A percentile compares a stretch with the other conserved stretches of the same genome.
Conservation (phyloP, 2,113 vertebrate genomes). For the Uria lomvia region DNA sequence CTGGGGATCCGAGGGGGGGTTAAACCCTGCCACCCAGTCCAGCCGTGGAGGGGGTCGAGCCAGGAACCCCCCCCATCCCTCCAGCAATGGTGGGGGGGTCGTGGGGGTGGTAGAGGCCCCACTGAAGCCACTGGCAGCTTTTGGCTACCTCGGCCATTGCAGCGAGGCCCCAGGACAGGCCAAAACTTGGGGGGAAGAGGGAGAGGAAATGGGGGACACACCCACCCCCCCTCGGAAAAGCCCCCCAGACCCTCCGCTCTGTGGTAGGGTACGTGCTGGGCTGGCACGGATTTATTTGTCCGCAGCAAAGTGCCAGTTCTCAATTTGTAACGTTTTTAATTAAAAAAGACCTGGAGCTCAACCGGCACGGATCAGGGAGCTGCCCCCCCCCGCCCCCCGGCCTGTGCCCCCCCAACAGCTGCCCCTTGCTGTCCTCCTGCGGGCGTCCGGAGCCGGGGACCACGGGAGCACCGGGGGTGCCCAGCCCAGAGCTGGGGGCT, state of each 20-base stretch:
- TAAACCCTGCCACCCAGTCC: neutral
- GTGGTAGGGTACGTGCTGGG: neutral
- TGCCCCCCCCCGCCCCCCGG: neutral
- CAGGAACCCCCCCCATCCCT: neutral
- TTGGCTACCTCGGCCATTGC: fast-evolving
- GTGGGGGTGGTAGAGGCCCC: neutral
- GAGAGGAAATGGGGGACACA: neutral
- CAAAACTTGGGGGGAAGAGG: neutral
- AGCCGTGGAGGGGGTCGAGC: neutral
- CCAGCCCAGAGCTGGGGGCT: neutral
- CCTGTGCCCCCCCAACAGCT: fast-evolving
- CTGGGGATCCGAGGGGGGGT: neutral
- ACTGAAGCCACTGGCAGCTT: neutral
- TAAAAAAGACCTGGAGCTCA: neutral
- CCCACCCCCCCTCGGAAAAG: neutral
- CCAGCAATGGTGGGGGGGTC: fast-evolving
- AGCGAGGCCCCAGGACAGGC: neutral
- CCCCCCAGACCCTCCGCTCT: neutral
- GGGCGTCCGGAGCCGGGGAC: neutral
- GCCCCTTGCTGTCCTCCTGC: neutral
- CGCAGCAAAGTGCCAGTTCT: neutral
- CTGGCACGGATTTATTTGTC: neutral
- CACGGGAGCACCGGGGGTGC: fast-evolving
- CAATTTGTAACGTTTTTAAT: neutral
- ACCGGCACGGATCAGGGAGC: fast-evolving